Conservation (phyloP, 1,140 invertebrate genomes). For the Temnothorax nylanderi region DNA sequence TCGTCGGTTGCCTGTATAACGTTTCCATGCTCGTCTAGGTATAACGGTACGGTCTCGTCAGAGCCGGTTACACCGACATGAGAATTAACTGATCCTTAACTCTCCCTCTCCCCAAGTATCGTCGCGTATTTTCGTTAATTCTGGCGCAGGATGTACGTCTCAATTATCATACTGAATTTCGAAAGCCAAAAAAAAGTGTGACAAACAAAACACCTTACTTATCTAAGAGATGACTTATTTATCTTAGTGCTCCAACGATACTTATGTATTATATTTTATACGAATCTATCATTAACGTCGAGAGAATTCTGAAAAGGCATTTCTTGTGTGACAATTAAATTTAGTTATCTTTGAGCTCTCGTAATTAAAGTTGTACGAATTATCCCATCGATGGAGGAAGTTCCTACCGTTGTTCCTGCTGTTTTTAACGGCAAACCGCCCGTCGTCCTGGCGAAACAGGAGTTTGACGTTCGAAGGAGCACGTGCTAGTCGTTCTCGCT, state of each 20-base stretch:
- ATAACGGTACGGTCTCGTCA: slow-evolving; percentile 35
- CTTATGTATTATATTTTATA: no score
- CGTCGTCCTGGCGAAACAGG: not conserved
- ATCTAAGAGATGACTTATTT: not conserved
- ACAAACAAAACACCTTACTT: not conserved
- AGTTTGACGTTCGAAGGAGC: slow-evolving; percentile 41
- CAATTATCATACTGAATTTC: not conserved
- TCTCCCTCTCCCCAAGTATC: not conserved
- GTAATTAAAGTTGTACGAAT: not conserved
- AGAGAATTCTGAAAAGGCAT: not conserved
- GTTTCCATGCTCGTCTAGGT: slow-evolving; percentile 49
- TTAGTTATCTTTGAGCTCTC: not conserved
- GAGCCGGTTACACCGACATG: slow-evolving; percentile 21
- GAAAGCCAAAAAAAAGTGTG: not conserved
- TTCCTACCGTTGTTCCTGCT: not conserved
- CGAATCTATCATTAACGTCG: not conserved
- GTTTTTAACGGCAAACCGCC: not conserved
- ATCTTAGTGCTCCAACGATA: not conserved
- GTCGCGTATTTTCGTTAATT: not conserved
- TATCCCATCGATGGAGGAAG: not conserved
- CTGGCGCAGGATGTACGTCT: not conserved
- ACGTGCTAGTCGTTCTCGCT: slow-evolving; percentile 64
- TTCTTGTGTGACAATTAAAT: not conserved
- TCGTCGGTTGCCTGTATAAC: slow-evolving; percentile 49
- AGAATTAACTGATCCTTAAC: slow-evolving; percentile 24